Percentiles rank a stretch among this genome's conserved stretches.
Evolutionary conservation across 1,140 invertebrate genomes (phyloP).

Genomic region (Drosophila kurseongensis): DNA sequence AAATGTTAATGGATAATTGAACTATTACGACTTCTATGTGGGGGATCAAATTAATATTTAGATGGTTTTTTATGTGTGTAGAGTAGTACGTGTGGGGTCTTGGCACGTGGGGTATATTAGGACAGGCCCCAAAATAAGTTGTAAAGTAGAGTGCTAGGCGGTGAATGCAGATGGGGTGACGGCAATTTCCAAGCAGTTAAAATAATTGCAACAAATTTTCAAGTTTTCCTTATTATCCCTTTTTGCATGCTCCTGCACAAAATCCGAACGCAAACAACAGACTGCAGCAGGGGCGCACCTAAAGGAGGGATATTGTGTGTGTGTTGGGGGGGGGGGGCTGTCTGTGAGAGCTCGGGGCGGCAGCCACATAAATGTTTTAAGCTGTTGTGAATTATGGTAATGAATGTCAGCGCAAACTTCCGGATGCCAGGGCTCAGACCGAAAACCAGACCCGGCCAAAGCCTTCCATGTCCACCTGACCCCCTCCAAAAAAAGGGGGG

Average conservation of each 20-base stretch:
- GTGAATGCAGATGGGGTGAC: not conserved
- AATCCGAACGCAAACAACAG: slow-evolving; percentile 54
- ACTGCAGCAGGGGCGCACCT: slow-evolving; percentile 1
- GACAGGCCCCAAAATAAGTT: slow-evolving; percentile 35
- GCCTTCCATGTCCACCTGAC: slow-evolving; percentile 13
- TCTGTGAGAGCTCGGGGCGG: slow-evolving; percentile 33
- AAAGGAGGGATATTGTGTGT: not conserved
- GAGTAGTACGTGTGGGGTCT: slow-evolving; percentile 8
- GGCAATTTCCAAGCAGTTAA: slow-evolving; percentile 74
- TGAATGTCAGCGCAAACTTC: slow-evolving; percentile 82
- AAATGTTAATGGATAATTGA: no score
- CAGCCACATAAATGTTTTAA: slow-evolving; percentile 82
- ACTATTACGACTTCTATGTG: no score
- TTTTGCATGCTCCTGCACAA: slow-evolving; percentile 56
- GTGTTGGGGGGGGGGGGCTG: slow-evolving; percentile 10
- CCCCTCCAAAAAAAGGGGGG: not conserved
- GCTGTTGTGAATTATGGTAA: slow-evolving; percentile 83
- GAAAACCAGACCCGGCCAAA: slow-evolving; percentile 10
- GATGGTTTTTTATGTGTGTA: not conserved
- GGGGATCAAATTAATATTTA: no score
- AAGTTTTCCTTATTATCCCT: slow-evolving; percentile 73
- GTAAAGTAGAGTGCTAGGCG: slow-evolving; percentile 41
- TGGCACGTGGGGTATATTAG: slow-evolving; percentile 8
- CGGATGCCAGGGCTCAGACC: slow-evolving; percentile 53
- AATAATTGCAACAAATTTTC: slow-evolving; percentile 82